These are phyloP conservation scores for Leptopilina clavipes DNA, from an alignment of 1,140 invertebrate genomes.

Conservation along the genomic window DNA sequence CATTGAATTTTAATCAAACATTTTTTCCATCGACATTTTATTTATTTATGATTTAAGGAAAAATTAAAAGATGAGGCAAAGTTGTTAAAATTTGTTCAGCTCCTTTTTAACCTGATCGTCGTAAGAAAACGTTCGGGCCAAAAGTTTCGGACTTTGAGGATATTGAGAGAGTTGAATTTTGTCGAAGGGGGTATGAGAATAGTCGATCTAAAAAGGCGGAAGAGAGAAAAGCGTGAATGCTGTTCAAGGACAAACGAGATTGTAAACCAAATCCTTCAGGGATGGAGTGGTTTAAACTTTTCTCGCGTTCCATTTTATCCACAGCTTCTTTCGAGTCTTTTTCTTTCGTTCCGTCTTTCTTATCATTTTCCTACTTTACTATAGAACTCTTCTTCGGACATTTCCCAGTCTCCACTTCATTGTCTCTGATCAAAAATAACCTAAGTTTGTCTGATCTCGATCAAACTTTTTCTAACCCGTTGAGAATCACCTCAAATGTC, in stretches of 20 bases:
- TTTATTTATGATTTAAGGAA: too few relatives aligned
- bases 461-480: conserved; percentile 5
- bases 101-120: too few relatives aligned
- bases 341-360: not conserved
- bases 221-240: conserved; percentile 23
- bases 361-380: conserved; percentile 5
- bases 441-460: not conserved
- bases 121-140: not conserved
- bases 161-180: not conserved
- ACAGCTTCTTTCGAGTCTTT: conserved; percentile 4
- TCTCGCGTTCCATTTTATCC: conserved; percentile 27
- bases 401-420: conserved; percentile 7
- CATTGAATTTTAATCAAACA: too few relatives aligned
- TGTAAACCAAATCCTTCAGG: conserved; percentile 34
- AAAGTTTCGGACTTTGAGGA: conserved; percentile 20
- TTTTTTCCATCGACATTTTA: too few relatives aligned
- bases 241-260: conserved; percentile 34
- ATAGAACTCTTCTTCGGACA: conserved; percentile 8
- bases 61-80: too few relatives aligned
- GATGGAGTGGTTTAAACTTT: conserved; percentile 29
- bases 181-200: not conserved
- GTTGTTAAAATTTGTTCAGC: too few relatives aligned
- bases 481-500: not conserved
- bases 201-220: conserved; percentile 28
- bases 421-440: not conserved